A percentile compares a stretch with the other conserved stretches of the same genome.
Evolutionary conservation across 53 echinoderm and acorn worm species (phyloP).

Genomic region (Antedon mediterranea): DNA sequence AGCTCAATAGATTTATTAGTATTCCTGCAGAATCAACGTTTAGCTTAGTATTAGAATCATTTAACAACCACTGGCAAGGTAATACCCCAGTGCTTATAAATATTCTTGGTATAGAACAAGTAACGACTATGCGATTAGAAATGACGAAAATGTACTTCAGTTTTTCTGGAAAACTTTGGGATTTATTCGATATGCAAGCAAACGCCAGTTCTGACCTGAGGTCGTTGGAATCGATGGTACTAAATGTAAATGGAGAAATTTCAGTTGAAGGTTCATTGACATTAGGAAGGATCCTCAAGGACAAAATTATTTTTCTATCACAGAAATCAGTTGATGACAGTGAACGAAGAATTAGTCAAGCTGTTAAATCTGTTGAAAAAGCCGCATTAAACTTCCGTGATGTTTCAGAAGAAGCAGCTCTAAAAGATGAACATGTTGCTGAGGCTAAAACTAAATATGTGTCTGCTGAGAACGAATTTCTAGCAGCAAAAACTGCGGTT

Average conservation of each 20-base stretch:
- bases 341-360: neutral
- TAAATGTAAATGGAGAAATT: neutral
- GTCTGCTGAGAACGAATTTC: neutral
- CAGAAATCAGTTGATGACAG: neutral
- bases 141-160: neutral
- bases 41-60: neutral
- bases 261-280: neutral
- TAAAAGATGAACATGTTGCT: neutral
- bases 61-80: neutral
- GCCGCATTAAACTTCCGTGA: neutral
- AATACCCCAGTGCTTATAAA: neutral
- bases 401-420: neutral
- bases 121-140: neutral
- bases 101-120: neutral
- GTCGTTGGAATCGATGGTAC: neutral
- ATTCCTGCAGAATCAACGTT: neutral
- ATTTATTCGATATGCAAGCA: neutral
- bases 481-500: neutral
- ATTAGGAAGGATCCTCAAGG: neutral
- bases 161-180: neutral
- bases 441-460: neutral
- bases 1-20: neutral
- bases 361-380: neutral
- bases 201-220: neutral
- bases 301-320: neutral